Evolutionary conservation across 2,888 invertebrate genomes (phyloP).

Genomic region (Micropterix aruncella): DNA sequence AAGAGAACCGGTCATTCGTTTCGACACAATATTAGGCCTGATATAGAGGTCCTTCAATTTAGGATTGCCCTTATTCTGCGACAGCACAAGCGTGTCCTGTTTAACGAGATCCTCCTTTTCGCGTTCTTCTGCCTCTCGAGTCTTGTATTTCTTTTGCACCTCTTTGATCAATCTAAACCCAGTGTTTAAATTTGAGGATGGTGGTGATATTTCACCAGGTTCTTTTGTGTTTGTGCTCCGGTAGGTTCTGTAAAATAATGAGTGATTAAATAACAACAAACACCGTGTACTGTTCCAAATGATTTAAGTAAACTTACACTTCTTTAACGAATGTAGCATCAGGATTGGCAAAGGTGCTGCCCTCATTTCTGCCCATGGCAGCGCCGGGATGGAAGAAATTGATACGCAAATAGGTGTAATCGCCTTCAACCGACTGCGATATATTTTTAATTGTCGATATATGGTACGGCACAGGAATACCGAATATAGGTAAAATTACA

Average conservation of each 20-base stretch:
- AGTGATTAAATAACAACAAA: slow-evolving; percentile 4
- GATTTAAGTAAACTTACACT: slow-evolving; percentile 49
- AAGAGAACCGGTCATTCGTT: slow-evolving; percentile 83
- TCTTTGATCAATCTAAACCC: slow-evolving; percentile 98
- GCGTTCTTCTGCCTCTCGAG: slow-evolving; percentile 93
- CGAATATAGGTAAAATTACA: slow-evolving; percentile 94
- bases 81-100: slow-evolving; percentile 89
- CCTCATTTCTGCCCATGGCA: slow-evolving; percentile 88
- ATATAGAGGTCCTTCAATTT: slow-evolving; percentile 96
- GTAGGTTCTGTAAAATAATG: slow-evolving; percentile 56
- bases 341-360: slow-evolving; percentile 81
- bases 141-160: slow-evolving; percentile 97
- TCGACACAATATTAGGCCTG: slow-evolving; percentile 96
- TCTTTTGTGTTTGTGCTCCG: slow-evolving; percentile 96
- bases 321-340: slow-evolving; percentile 97
- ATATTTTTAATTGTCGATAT: slow-evolving; percentile 99
- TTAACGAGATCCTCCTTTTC: slow-evolving; percentile 98
- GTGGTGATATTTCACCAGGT: slow-evolving; percentile 87
- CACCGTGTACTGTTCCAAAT: slow-evolving; percentile 3
- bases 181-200: slow-evolving; percentile 90
- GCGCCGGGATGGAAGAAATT: slow-evolving; percentile 99
- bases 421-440: slow-evolving; percentile 96
- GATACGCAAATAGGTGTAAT: slow-evolving; percentile 94
- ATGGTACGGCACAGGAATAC: slow-evolving; percentile 93
- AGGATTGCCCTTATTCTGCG: slow-evolving; percentile 94